Evolutionary conservation across 2,888 invertebrate genomes (phyloP), one percentile per base, ranked within the genome.

Genomic region (Caenorhabditis virilis): DNA sequence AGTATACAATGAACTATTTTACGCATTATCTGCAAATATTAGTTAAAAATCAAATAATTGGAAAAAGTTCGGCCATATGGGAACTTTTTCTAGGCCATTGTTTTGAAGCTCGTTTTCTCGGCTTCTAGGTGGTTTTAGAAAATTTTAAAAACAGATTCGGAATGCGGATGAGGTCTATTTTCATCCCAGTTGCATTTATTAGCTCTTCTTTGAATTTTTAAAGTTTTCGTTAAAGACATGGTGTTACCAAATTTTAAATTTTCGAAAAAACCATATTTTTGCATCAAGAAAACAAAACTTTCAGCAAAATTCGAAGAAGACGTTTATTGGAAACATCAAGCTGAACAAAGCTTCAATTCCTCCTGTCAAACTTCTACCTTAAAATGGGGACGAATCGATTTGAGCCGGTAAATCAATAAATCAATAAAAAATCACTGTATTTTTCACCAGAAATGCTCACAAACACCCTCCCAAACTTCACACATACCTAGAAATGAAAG

Each of bases 401-500:
- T 72, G 49, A 59, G 57, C 39, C n/a, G n/a, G n/a, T n/a, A n/a
- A n/a, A n/a, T n/a, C n/a, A n/a, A n/a, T n/a, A n/a, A n/a, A n/a
- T n/a, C n/a, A n/a, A n/a, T n/a, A n/a, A n/a, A n/a, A n/a, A n/a
- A n/a, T n/a, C n/a, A n/a, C n/a, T n/a, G n/a, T n/a, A n/a, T n/a
- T n/a, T n/a, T n/a, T n/a, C n/a, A n/a, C n/a, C n/a, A 38, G 72
- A 25, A 69, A 59, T 22, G 61, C 66, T 9, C 72, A 72, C 27
- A 72, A 72, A 50, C 72, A 72, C 57, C 72, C 72, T 25, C 72
- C 72, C 0, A 72, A 72, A 61, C 41, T 69, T 13, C 72, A 72
- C 35, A 69, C 71, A 0, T 72, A 66, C 38, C 35, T 62, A 18
- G 71, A 72, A 39, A 58, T 72, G 63, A 65, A 65, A 45, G 56